Percentiles rank a stretch among this genome's conserved stretches.
phyloP scores from a whole-genome alignment of 2,888 invertebrate species.

The Perdita meconis region DNA sequence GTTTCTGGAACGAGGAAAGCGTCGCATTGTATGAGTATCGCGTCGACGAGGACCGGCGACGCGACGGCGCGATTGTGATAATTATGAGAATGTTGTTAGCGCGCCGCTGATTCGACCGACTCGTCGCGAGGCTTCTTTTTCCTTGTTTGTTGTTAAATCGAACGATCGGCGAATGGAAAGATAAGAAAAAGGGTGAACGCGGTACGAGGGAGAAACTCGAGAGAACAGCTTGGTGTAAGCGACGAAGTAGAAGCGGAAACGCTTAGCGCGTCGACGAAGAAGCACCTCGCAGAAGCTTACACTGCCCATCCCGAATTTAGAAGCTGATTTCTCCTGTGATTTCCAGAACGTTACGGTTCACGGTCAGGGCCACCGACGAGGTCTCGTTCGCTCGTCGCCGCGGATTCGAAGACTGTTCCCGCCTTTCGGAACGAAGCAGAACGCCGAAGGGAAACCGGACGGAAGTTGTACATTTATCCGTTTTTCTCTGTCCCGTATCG shows the following conservation, averaged over 20 bases:
- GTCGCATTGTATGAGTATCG: too few relatives aligned
- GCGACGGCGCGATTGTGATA: slow-evolving; percentile 6
- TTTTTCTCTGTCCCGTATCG: too few relatives aligned
- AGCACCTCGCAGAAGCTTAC: slow-evolving; percentile 77
- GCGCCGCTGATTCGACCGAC: slow-evolving; percentile 41
- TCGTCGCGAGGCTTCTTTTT: slow-evolving; percentile 3
- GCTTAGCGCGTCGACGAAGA: slow-evolving; percentile 53
- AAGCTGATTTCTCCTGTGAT: slow-evolving; percentile 66
- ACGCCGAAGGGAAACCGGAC: background rate
- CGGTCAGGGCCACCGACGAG: background rate
- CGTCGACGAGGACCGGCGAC: background rate
- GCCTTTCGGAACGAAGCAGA: slow-evolving; percentile 9
- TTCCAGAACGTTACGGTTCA: slow-evolving; percentile 53
- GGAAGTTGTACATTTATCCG: too few relatives aligned
- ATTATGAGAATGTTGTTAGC: slow-evolving; percentile 16
- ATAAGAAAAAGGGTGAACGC: background rate
- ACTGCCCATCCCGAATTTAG: slow-evolving; percentile 78
- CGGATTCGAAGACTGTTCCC: slow-evolving; percentile 31
- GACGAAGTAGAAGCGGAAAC: slow-evolving; percentile 37
- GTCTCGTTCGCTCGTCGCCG: background rate
- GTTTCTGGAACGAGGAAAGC: too few relatives aligned
- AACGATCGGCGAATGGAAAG: background rate
- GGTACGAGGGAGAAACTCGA: slow-evolving; percentile 6
- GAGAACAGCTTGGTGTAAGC: slow-evolving; percentile 60
- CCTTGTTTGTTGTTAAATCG: slow-evolving; percentile 9